Evolutionary conservation across 2,888 invertebrate genomes (phyloP).

Genomic region (Acrobasis repandana): DNA sequence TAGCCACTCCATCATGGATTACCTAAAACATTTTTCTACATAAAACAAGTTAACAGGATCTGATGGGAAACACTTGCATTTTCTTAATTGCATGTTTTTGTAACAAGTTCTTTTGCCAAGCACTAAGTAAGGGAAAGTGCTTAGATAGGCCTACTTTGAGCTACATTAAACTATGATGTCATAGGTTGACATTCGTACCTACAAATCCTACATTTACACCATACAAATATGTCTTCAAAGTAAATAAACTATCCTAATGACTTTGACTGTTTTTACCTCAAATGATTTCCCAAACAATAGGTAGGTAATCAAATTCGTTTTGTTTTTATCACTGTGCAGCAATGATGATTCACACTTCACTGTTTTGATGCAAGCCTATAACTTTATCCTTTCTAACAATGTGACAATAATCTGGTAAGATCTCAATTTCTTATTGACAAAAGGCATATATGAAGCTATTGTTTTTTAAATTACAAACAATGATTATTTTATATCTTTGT

Average conservation of each 20-base stretch:
- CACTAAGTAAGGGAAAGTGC: too few species aligned
- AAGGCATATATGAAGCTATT: too few species aligned
- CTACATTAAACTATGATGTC: constrained; percentile 12
- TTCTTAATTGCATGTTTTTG: too few species aligned
- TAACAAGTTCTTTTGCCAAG: too few species aligned
- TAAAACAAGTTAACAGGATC: too few species aligned
- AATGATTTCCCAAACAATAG: neutral
- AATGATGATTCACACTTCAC: constrained; percentile 8
- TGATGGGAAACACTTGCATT: too few species aligned
- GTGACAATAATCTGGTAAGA: too few species aligned
- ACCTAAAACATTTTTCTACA: neutral
- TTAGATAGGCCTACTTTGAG: too few species aligned
- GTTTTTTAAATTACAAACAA: too few species aligned
- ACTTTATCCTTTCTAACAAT: neutral
- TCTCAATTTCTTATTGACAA: too few species aligned
- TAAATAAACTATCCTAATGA: neutral
- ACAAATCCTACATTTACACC: neutral
- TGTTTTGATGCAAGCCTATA: neutral
- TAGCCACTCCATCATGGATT: constrained; percentile 91
- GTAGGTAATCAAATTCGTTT: constrained; percentile 5
- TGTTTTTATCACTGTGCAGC: neutral
- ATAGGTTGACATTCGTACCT: constrained; percentile 3
- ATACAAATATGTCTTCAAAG: neutral
- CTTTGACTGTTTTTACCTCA: neutral
- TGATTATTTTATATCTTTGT: too few species aligned